Conservation (phyloP, 2,888 invertebrate genomes). For the Plagodis pulveraria region DNA sequence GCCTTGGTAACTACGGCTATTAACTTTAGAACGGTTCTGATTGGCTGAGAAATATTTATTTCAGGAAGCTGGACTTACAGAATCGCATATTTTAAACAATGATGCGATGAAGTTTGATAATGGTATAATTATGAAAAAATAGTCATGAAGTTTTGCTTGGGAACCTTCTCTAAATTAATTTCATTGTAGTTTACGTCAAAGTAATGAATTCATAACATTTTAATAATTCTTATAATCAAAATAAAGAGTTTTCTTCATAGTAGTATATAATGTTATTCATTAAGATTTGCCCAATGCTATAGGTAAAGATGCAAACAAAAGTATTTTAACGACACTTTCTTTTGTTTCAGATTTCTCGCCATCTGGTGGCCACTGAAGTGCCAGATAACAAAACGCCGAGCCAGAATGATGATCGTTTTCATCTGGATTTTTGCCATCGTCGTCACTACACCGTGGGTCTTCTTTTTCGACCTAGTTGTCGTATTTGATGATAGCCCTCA, state of each 20-base stretch:
- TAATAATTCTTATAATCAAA: background rate
- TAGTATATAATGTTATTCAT: constrained; percentile 6
- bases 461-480: constrained; percentile 93
- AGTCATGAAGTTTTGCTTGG: too few relatives aligned
- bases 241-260: constrained; percentile 8
- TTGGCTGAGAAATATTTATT: background rate
- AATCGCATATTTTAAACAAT: too few relatives aligned
- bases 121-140: too few relatives aligned
- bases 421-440: constrained; percentile 95
- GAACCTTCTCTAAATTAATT: too few relatives aligned
- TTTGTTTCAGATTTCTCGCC: constrained; percentile 94
- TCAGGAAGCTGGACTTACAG: too few relatives aligned
- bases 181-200: too few relatives aligned
- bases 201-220: too few relatives aligned
- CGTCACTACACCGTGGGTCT: constrained; percentile 95
- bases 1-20: constrained; percentile 16
- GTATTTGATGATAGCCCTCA: constrained; percentile 91
- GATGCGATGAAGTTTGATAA: too few relatives aligned
- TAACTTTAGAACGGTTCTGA: constrained; percentile 2
- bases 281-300: background rate
- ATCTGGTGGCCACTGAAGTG: constrained; percentile 97
- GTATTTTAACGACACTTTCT: constrained; percentile 32
- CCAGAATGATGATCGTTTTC: constrained; percentile 93
- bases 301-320: constrained; percentile 2
- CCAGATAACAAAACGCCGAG: constrained; percentile 95